Percentiles rank a stretch among this genome's conserved stretches.
Evolutionary conservation across 23 tunicate species (phyloP).

Genomic region (Diplosoma virens): DNA sequence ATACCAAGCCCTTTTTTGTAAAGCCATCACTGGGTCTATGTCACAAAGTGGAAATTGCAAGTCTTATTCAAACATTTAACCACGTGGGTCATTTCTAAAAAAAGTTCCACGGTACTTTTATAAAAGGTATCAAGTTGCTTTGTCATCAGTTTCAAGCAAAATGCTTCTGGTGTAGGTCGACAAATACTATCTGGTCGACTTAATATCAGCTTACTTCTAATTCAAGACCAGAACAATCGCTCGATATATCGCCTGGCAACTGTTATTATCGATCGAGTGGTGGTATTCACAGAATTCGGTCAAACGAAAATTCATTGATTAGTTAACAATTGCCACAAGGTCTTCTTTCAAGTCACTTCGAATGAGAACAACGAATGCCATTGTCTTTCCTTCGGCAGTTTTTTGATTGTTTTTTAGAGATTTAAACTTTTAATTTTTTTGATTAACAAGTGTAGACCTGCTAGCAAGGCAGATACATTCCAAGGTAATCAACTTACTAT

Average conservation of each 20-base stretch:
- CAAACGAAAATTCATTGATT: neutral
- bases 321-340: neutral
- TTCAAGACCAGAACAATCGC: neutral
- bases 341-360: neutral
- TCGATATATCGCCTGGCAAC: conserved; percentile 5
- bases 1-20: too few relatives aligned
- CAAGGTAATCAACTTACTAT: too few relatives aligned
- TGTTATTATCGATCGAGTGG: neutral
- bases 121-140: too few relatives aligned
- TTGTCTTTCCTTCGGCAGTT: neutral
- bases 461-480: too few relatives aligned
- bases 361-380: neutral
- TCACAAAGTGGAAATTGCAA: too few relatives aligned
- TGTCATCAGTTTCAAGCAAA: too few relatives aligned
- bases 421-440: conserved; percentile 6
- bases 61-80: too few relatives aligned
- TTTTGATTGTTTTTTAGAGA: neutral
- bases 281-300: conserved; percentile 6
- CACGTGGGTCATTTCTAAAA: too few relatives aligned
- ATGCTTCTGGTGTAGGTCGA: too few relatives aligned
- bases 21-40: too few relatives aligned
- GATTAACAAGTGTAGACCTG: neutral
- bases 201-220: conserved; percentile 7
- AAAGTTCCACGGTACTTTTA: too few relatives aligned
- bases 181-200: too few relatives aligned